These are phyloP conservation scores for Gibbula magus DNA, from an alignment of 2,888 invertebrate genomes.

Conservation along the genomic window DNA sequence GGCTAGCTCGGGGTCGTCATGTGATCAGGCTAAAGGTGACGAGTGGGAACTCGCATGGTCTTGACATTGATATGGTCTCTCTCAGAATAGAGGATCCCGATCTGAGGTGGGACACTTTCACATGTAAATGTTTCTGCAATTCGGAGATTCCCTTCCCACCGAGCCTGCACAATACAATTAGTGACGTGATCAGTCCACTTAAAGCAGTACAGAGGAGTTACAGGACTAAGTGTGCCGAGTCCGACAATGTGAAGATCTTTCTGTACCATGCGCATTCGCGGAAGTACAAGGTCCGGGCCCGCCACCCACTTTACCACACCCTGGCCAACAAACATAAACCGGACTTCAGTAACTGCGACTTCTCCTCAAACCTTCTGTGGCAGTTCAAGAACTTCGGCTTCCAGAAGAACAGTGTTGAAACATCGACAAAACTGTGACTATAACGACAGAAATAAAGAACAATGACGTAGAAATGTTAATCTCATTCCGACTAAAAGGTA, in stretches of 20 bases:
- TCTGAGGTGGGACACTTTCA: neutral
- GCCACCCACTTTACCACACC: slow-evolving; percentile 46
- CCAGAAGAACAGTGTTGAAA: neutral
- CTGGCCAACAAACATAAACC: slow-evolving; percentile 44
- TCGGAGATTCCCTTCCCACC: neutral
- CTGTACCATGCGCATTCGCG: slow-evolving; percentile 42
- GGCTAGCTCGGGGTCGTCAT: neutral
- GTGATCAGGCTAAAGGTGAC: neutral
- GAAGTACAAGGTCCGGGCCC: slow-evolving; percentile 44
- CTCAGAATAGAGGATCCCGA: neutral
- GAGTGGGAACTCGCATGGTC: neutral
- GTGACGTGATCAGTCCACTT: slow-evolving; percentile 14
- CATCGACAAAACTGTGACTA: neutral
- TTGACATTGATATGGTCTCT: neutral
- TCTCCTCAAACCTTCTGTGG: slow-evolving; percentile 43
- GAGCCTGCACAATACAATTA: neutral
- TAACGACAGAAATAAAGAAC: neutral
- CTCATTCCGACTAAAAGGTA: neutral
- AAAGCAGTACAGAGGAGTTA: slow-evolving; percentile 46
- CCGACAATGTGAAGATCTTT: slow-evolving; percentile 48
- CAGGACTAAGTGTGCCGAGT: slow-evolving; percentile 46
- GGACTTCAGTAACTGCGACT: slow-evolving; percentile 42
- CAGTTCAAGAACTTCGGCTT: slow-evolving; percentile 37
- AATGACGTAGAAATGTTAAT: neutral
- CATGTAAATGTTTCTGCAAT: neutral